Evolutionary conservation across 2,113 vertebrate species (phyloP).

Genomic region (Alexandromys fortis): DNA sequence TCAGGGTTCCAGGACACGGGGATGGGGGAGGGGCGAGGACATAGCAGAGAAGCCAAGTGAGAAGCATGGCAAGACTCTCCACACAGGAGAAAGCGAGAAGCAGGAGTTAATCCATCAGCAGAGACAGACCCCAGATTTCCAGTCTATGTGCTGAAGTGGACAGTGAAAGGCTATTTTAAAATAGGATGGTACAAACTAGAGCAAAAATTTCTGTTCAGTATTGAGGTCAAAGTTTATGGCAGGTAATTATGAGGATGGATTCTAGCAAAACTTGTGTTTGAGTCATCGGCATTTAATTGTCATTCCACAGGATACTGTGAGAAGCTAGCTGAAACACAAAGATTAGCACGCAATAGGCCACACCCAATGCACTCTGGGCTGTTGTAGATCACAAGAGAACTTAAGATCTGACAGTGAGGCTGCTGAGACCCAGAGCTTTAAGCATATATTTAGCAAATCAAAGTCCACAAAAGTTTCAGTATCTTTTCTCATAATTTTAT

Average conservation of each 20-base stretch:
- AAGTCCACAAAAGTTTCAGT: slow-evolving; percentile 57
- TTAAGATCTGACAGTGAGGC: neutral
- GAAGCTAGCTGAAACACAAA: slow-evolving; percentile 37
- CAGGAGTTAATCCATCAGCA: slow-evolving; percentile 25
- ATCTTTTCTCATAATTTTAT: slow-evolving; percentile 62
- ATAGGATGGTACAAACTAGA: slow-evolving; percentile 4
- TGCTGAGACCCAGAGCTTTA: slow-evolving; percentile 57
- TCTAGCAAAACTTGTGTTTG: slow-evolving; percentile 9
- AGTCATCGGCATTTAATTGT: neutral
- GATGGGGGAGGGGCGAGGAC: too few species aligned
- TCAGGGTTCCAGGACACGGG: neutral
- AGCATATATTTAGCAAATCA: slow-evolving; percentile 60
- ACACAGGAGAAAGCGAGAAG: slow-evolving; percentile 14
- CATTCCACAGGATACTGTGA: neutral
- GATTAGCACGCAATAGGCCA: neutral
- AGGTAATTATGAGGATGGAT: neutral
- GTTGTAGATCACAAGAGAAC: neutral
- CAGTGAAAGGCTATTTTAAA: neutral
- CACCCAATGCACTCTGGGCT: neutral
- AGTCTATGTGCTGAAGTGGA: slow-evolving; percentile 18
- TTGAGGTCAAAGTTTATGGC: neutral
- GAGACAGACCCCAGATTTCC: slow-evolving; percentile 7
- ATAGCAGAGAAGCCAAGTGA: neutral
- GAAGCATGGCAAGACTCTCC: slow-evolving; percentile 25
- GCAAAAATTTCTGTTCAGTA: slow-evolving; percentile 10